A percentile compares a stretch with the other conserved stretches of the same genome.
phyloP scores from a whole-genome alignment of 2,888 invertebrate species.

The Xestia ashworthii region DNA sequence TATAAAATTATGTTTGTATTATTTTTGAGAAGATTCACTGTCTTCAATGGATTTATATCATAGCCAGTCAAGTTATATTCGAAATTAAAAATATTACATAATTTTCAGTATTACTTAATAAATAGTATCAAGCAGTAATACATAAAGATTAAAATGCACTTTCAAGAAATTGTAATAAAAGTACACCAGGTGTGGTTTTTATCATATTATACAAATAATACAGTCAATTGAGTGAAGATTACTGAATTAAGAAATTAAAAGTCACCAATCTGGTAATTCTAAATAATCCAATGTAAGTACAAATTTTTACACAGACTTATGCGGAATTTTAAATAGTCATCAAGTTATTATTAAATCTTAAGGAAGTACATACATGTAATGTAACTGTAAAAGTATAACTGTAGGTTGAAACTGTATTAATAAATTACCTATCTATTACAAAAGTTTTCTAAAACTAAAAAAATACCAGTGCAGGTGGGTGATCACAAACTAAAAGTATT shows the following conservation, averaged over 20 bases:
- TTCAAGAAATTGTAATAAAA: neutral
- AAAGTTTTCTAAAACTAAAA: neutral
- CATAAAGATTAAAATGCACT: neutral
- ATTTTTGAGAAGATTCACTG: neutral
- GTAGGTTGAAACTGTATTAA: neutral
- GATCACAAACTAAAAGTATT: neutral
- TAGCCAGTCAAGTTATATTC: neutral
- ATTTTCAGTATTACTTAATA: neutral
- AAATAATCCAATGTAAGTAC: neutral
- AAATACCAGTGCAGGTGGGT: neutral
- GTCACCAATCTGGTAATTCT: neutral
- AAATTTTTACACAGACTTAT: neutral
- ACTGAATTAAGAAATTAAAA: slow-evolving; percentile 14
- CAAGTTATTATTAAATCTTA: neutral
- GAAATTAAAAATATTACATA: neutral
- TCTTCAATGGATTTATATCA: neutral
- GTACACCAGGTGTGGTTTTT: neutral
- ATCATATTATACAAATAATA: neutral
- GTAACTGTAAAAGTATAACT: neutral
- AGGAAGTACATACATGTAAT: neutral
- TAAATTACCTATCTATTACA: neutral
- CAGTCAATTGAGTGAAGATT: neutral
- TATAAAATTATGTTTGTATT: too few species aligned
- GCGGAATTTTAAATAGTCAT: too few species aligned
- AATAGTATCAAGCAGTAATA: neutral